Evolutionary conservation across 1,140 invertebrate species (phyloP).

Genomic region (Spodoptera litura): DNA sequence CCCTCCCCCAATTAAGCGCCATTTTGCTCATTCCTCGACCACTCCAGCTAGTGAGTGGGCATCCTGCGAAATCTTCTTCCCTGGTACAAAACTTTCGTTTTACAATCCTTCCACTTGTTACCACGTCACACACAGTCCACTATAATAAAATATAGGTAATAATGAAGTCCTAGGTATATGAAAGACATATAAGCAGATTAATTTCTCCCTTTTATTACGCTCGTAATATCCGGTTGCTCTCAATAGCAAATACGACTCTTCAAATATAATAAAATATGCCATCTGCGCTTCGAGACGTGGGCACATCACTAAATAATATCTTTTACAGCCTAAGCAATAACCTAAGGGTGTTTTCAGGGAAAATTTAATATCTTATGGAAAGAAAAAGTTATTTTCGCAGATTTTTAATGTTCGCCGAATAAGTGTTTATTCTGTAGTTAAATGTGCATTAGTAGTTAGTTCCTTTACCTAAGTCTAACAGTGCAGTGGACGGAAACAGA

Average conservation of each 20-base stretch:
- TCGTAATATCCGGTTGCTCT: constrained; percentile 65
- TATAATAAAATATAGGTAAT: neutral
- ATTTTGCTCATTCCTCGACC: no score
- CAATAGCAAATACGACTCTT: constrained; percentile 65
- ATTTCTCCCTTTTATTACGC: constrained; percentile 59
- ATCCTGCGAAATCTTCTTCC: no score
- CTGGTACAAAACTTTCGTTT: no score
- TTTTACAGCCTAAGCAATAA: constrained; percentile 42
- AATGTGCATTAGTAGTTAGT: no score
- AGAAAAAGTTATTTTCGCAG: neutral
- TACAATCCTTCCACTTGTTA: no score
- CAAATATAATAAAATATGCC: constrained; percentile 72
- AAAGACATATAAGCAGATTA: constrained; percentile 44
- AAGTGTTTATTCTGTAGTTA: neutral
- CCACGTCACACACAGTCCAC: no score
- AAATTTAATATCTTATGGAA: neutral
- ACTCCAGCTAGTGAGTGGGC: no score
- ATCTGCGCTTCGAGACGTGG: constrained; percentile 24
- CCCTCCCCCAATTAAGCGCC: no score
- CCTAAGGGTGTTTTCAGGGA: constrained; percentile 11
- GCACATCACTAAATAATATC: constrained; percentile 16
- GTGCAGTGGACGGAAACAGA: no score
- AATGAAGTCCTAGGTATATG: constrained; percentile 21
- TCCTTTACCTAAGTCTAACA: no score
- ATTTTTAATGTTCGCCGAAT: neutral